phyloP scores from a whole-genome alignment of 1,140 invertebrate genomes.

The Apis florea region DNA sequence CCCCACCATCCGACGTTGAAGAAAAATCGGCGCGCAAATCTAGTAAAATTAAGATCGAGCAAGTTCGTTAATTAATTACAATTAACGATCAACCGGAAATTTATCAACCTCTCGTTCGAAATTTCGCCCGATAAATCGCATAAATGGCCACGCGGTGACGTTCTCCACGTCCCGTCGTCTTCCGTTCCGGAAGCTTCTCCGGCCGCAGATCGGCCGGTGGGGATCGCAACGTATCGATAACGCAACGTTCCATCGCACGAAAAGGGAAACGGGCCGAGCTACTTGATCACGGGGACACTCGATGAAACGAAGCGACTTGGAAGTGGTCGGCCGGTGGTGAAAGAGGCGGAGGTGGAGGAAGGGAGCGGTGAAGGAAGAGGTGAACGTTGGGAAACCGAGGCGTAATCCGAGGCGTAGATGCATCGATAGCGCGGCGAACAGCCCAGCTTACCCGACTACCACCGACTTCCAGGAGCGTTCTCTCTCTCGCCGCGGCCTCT shows the following conservation, averaged over 20 bases:
- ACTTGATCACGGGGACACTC: slow-evolving; percentile 22
- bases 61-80: slow-evolving; percentile 10
- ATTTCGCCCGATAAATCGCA: slow-evolving; percentile 35
- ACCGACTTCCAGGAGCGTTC: slow-evolving; percentile 55
- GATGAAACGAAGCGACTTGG: slow-evolving; percentile 24
- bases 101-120: neutral
- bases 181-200: slow-evolving; percentile 18
- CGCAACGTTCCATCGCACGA: slow-evolving; percentile 33
- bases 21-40: slow-evolving; percentile 5
- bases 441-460: slow-evolving; percentile 44
- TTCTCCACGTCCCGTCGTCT: no score
- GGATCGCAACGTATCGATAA: neutral
- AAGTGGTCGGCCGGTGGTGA: slow-evolving; percentile 35
- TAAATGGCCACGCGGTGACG: no score
- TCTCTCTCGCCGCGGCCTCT: slow-evolving; percentile 6
- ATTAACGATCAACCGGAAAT: slow-evolving; percentile 11
- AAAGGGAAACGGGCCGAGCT: slow-evolving; percentile 34
- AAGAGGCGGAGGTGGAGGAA: slow-evolving; percentile 43
- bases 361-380: slow-evolving; percentile 51
- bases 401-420: slow-evolving; percentile 73
- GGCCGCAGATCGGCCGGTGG: neutral
- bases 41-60: slow-evolving; percentile 5
- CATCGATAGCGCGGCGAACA: slow-evolving; percentile 62
- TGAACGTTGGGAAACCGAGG: slow-evolving; percentile 67
- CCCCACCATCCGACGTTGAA: neutral